Evolutionary conservation across 2,113 vertebrate species (phyloP).

Genomic region (Bombycilla garrulus): DNA sequence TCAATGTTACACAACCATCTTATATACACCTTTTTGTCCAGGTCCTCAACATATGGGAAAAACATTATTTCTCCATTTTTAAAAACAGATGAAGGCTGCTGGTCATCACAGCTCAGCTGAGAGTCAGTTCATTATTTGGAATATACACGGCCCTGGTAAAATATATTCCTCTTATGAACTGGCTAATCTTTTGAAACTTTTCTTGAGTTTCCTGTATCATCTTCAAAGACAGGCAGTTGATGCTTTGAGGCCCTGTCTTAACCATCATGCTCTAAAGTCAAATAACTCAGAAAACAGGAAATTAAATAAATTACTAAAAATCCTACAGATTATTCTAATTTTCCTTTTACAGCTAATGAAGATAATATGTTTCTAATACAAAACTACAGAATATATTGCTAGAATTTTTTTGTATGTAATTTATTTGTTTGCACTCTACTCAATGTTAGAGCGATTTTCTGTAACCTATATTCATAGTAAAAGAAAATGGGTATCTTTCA

Average conservation of each 20-base stretch:
- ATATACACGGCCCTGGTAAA: slow-evolving; percentile 22
- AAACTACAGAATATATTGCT: neutral
- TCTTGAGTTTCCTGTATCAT: slow-evolving; percentile 58
- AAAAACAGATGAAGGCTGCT: neutral
- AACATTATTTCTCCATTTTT: neutral
- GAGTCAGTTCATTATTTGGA: slow-evolving; percentile 21
- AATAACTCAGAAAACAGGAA: slow-evolving; percentile 74
- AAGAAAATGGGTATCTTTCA: neutral
- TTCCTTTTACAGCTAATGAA: slow-evolving; percentile 60
- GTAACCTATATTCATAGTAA: neutral
- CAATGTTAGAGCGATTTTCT: neutral
- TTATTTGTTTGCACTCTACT: neutral
- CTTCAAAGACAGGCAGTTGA: slow-evolving; percentile 63
- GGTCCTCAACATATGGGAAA: neutral
- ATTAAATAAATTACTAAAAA: slow-evolving; percentile 70
- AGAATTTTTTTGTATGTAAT: neutral
- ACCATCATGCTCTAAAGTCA: slow-evolving; percentile 46
- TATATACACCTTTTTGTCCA: neutral
- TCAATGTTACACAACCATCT: neutral
- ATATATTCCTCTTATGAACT: slow-evolving; percentile 39
- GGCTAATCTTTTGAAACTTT: slow-evolving; percentile 58
- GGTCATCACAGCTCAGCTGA: neutral
- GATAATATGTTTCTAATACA: neutral
- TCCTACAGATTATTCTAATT: slow-evolving; percentile 62
- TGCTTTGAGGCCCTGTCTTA: neutral